Evolutionary conservation across 2,888 invertebrate genomes (phyloP), one percentile per base, ranked within the genome.

Genomic region (Laspeyria flexula): DNA sequence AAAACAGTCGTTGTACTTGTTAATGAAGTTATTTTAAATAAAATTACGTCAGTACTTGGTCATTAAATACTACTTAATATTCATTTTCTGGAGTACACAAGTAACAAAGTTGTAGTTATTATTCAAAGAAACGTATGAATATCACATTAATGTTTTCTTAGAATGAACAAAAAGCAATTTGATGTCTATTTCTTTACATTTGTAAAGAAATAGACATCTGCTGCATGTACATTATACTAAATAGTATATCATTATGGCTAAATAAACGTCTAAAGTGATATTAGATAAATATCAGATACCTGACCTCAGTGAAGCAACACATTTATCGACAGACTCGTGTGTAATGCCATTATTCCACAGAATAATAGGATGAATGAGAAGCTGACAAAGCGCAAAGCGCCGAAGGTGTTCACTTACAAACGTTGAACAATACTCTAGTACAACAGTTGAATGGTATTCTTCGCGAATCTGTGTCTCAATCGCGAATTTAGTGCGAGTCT

Each of bases 401-500:
- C 57, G 57, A 70, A 69, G 60, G 59, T 59, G 61, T 71, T 73
- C 57, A 66, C 59, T 42, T 59, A 65, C 45, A 54, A 51, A 56
- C 58, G 65, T 62, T 61, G 68, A 73, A 79, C 80, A 78, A 80
- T 78, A 67, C 67, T 61, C 55, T 54, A 7, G 60, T 64, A 68
- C 68, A 70, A 71, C 68, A 65, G 76, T 75, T 83, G 76, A 79
- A 80, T 82, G 77, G 79, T 81, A 79, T 82, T 85, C 78, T 78
- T 75, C 73, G 78, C 77, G 66, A 76, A 79, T 81, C 74, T 77
- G 75, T 88, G 85, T 81, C 77, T 79, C 85, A 86, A 89, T 88
- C 80, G 85, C 79, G 73, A 81, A 85, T 86, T 82, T 77, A 83
- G 86, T 86, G 81, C 83, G 80, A 78, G 79, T 71, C 79, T 79